These are phyloP conservation scores for Epinephelus awoara DNA, from an alignment of 2,797 vertebrate species.

Conservation along the genomic window DNA sequence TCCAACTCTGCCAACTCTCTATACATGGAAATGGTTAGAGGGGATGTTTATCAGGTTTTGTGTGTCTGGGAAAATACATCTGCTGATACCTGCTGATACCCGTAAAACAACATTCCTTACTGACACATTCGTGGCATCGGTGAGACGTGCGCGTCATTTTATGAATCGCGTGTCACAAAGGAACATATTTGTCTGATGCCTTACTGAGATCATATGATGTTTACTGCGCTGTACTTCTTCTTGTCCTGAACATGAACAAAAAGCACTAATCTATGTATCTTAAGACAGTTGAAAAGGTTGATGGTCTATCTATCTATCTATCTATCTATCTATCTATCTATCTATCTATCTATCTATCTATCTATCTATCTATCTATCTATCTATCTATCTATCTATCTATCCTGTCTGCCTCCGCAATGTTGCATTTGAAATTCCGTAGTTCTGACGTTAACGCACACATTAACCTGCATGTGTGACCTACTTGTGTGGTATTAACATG, in stretches of 20 bases:
- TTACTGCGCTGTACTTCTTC: background rate
- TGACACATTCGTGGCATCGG: background rate
- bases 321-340: too few species aligned
- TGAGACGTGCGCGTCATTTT: background rate
- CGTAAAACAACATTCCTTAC: background rate
- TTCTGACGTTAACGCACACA: background rate
- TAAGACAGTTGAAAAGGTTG: background rate
- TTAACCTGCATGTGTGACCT: background rate
- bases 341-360: too few species aligned
- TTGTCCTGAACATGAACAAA: background rate
- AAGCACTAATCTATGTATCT: background rate
- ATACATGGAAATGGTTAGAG: background rate
- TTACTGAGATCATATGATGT: background rate
- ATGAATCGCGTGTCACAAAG: background rate
- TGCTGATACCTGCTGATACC: conserved; percentile 11
- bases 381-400: too few species aligned
- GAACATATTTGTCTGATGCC: conserved; percentile 13
- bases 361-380: too few species aligned
- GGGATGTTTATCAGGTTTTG: background rate
- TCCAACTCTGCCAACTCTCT: background rate
- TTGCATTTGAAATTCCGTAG: too few species aligned
- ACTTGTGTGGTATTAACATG: background rate
- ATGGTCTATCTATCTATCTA: too few species aligned
- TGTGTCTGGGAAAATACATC: background rate
- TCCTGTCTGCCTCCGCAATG: too few species aligned